phyloP scores from a whole-genome alignment of 2,888 invertebrate genomes.

The Xylophagus ater region DNA sequence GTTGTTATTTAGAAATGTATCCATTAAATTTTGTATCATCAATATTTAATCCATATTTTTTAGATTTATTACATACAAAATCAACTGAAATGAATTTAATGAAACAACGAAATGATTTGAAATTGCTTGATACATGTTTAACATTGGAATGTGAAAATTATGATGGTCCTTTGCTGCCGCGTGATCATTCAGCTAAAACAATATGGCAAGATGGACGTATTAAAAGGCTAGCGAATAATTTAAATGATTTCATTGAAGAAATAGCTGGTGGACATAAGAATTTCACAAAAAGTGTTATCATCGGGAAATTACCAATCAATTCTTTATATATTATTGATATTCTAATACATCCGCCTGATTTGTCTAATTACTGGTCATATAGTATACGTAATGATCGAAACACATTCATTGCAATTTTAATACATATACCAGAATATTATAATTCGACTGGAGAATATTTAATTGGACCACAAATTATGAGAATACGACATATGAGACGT shows the following conservation, averaged over 20 bases:
- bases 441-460: slow-evolving; percentile 46
- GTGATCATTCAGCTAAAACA: slow-evolving; percentile 43
- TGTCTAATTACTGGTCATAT: slow-evolving; percentile 40
- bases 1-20: slow-evolving; percentile 50
- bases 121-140: slow-evolving; percentile 52
- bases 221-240: slow-evolving; percentile 41
- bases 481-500: slow-evolving; percentile 48
- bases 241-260: slow-evolving; percentile 38
- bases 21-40: slow-evolving; percentile 48
- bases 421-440: slow-evolving; percentile 55
- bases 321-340: slow-evolving; percentile 51
- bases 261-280: slow-evolving; percentile 41
- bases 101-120: slow-evolving; percentile 43
- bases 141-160: slow-evolving; percentile 51
- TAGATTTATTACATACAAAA: slow-evolving; percentile 43
- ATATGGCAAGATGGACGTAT: slow-evolving; percentile 45
- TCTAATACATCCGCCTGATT: slow-evolving; percentile 43
- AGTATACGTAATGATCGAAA: slow-evolving; percentile 39
- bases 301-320: slow-evolving; percentile 46
- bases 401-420: slow-evolving; percentile 46
- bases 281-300: slow-evolving; percentile 42
- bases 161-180: slow-evolving; percentile 46
- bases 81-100: slow-evolving; percentile 37
- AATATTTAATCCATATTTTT: slow-evolving; percentile 49
- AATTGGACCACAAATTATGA: slow-evolving; percentile 52